Base-by-base conservation (phyloP, 1,140 invertebrate genomes). In the Lepidurus apus region DNA sequence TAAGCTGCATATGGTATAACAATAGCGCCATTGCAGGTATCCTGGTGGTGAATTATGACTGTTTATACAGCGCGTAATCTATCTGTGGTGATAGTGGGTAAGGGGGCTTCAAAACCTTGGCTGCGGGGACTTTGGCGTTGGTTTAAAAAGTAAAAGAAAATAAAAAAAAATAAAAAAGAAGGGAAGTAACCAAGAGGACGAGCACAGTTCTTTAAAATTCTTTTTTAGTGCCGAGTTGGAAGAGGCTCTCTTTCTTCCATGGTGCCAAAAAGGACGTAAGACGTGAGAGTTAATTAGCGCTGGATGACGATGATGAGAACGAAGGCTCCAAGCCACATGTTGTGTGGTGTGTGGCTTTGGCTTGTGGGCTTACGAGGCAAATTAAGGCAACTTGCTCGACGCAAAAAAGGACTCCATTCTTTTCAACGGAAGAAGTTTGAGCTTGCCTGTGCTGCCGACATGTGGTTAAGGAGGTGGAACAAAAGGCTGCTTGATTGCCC, bases 1-100 rank as follows among this genome's bases (percentile, higher is more conserved):
- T 65, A 13, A 65, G 53, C 53, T 65, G 21, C 53, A 65, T 65
- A 65, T 17, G 53, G 13, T 65, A 65, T 65, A 65, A 65, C 53
- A 65, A 65, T 65, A 65, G 53, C 53, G 21, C 53, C 53, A n/a
- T 65, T 17, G 53, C 53, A 21, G 53, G 53, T 21, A 17, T n/a
- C 53, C 53, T 21, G 21, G 53, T 65, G 53, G 53, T 65, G 53
- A 65, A 65, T 65, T 65, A 65, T 65, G 53, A 17, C 53, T 65
- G 53, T 65, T 65, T 65, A 65, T 21, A 65, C 53, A 65, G 53
- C 53, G 53, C 53, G 53, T 65, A 65, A 65, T 13, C 53, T 65
- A 65, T 65, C 53, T 65, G 53, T 21, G 53, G 53, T 65, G 17
- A 9, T 17, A 65, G 53, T 65, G 53, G 53, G 53, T 17, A 65